Percentiles rank a stretch among this genome's conserved stretches.
phyloP scores from a whole-genome alignment of 2,113 vertebrate species.

The Chelonoidis abingdonii region DNA sequence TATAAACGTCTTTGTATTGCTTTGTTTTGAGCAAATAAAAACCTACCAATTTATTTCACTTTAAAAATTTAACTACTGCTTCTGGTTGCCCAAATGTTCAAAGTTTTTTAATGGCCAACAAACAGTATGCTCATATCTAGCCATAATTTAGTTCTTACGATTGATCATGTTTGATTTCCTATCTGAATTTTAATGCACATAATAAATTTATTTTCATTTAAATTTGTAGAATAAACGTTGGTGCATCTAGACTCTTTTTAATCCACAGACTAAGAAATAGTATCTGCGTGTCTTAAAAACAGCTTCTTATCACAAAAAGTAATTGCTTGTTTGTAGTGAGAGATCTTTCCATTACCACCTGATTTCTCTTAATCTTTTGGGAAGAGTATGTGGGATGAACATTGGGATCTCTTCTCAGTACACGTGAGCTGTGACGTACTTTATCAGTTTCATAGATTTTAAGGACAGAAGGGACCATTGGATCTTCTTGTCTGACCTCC shows the following conservation, averaged over 20 bases:
- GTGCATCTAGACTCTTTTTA: not conserved
- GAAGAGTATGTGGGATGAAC: not conserved
- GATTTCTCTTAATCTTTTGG: not conserved
- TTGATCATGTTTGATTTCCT: not conserved
- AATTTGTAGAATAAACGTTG: not conserved
- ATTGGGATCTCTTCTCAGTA: not conserved
- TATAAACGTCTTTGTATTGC: not conserved
- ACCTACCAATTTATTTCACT: not conserved
- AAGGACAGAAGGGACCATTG: not conserved
- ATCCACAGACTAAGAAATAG: not conserved
- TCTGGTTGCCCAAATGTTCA: not conserved
- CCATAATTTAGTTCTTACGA: not conserved
- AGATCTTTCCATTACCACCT: not conserved
- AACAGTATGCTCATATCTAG: too few relatives aligned
- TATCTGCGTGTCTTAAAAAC: not conserved
- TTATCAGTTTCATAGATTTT: not conserved
- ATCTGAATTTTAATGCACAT: not conserved
- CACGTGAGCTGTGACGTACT: not conserved
- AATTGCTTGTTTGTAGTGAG: not conserved
- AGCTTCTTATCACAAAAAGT: not conserved
- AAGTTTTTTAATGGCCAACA: not conserved
- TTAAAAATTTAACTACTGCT: not conserved
- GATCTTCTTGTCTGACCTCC: not conserved
- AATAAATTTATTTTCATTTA: not conserved
- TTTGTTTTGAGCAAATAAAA: not conserved